phyloP scores from a whole-genome alignment of 2,113 vertebrate genomes.

The Gymnorhina tibicen region DNA sequence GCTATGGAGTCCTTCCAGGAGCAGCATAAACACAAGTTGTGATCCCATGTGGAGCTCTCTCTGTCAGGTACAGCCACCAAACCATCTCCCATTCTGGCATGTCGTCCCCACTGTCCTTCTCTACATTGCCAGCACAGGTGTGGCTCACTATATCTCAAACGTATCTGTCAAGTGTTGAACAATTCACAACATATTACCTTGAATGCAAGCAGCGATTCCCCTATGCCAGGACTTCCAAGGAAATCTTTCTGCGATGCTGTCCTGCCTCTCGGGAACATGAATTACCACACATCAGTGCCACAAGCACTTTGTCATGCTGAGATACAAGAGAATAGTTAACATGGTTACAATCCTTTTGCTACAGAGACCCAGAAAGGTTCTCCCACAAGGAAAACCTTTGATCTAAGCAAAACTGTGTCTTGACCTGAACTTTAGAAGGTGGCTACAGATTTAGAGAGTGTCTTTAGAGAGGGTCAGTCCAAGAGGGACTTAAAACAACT shows the following conservation, averaged over 20 bases:
- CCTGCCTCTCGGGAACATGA: background rate
- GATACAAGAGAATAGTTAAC: background rate
- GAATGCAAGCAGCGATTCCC: background rate
- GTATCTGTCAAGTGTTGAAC: background rate
- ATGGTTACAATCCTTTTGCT: background rate
- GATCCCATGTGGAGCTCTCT: background rate
- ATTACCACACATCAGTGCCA: background rate
- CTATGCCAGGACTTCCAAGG: background rate
- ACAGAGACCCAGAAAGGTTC: background rate
- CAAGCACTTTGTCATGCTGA: accelerated
- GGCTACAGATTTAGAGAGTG: background rate
- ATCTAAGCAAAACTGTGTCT: background rate
- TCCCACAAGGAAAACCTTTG: background rate
- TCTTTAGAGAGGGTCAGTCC: background rate
- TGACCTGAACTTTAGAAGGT: background rate
- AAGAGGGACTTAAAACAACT: background rate
- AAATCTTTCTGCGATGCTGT: background rate
- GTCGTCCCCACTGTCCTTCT: background rate
- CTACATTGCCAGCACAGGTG: background rate
- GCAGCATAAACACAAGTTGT: accelerated
- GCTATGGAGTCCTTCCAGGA: background rate
- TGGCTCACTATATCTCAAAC: background rate
- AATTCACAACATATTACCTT: background rate
- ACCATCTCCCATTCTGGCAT: background rate
- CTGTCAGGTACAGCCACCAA: background rate